Evolutionary conservation across 2,888 invertebrate species (phyloP).

Genomic region (Buathra laborator): DNA sequence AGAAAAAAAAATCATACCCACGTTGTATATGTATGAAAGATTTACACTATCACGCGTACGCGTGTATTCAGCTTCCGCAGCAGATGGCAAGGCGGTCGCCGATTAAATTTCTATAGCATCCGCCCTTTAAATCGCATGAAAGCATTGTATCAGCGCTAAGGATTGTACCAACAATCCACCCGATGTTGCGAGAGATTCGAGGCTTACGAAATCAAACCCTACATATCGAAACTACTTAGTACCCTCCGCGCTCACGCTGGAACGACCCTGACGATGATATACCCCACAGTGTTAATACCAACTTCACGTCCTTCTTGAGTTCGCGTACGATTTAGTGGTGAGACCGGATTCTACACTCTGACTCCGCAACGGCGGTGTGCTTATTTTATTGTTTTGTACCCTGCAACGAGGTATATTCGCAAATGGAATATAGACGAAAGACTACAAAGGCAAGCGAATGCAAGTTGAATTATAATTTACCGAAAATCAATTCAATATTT

Average conservation of each 20-base stretch:
- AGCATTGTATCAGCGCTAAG: constrained; percentile 56
- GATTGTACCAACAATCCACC: constrained; percentile 14
- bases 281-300: constrained; percentile 31
- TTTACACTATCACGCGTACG: not conserved
- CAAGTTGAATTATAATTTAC: constrained; percentile 9
- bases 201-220: constrained; percentile 51
- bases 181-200: not conserved
- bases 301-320: constrained; percentile 9
- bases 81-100: constrained; percentile 76
- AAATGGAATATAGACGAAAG: not conserved
- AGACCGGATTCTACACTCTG: constrained; percentile 28
- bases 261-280: constrained; percentile 52
- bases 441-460: not conserved
- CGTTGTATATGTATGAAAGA: too few species aligned
- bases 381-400: constrained; percentile 50
- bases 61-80: constrained; percentile 74
- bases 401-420: constrained; percentile 1
- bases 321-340: constrained; percentile 12
- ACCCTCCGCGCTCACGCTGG: constrained; percentile 39
- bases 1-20: not conserved
- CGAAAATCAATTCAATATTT: not conserved
- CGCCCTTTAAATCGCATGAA: constrained; percentile 60
- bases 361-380: constrained; percentile 25
- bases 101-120: constrained; percentile 57
- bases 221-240: constrained; percentile 64